phyloP scores from a whole-genome alignment of 2,888 invertebrate genomes.

The Phaonia tiefii region DNA sequence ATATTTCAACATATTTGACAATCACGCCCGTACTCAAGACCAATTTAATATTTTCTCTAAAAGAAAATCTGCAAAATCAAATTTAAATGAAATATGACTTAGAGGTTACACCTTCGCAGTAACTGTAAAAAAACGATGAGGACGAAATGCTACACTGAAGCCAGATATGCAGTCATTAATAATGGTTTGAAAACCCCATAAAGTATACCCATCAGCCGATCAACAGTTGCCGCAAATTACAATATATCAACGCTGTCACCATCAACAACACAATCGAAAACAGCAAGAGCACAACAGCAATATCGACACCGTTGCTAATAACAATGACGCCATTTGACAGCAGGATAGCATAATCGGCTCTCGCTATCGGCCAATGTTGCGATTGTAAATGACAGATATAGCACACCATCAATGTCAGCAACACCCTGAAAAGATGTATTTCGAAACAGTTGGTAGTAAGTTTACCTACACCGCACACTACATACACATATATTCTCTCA shows the following conservation, averaged over 20 bases:
- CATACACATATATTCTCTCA: neutral
- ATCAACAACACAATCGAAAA: neutral
- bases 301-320: neutral
- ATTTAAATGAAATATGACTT: too few relatives aligned
- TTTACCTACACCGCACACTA: neutral
- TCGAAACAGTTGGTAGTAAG: neutral
- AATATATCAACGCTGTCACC: conserved; percentile 50
- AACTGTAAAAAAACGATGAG: too few relatives aligned
- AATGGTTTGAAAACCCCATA: conserved; percentile 27
- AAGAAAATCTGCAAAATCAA: too few relatives aligned
- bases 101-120: too few relatives aligned
- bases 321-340: neutral
- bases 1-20: too few relatives aligned
- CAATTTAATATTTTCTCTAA: too few relatives aligned
- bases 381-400: neutral
- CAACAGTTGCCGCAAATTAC: conserved; percentile 48
- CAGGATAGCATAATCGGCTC: neutral
- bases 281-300: neutral
- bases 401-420: neutral
- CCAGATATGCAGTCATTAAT: too few relatives aligned
- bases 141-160: too few relatives aligned
- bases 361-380: neutral
- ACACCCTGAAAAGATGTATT: conserved; percentile 20
- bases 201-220: conserved; percentile 35
- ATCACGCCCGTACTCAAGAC: too few relatives aligned